A percentile compares a stretch with the other conserved stretches of the same genome.
Conservation (phyloP, 1,140 invertebrate genomes). For the Phocides pigmalion region DNA sequence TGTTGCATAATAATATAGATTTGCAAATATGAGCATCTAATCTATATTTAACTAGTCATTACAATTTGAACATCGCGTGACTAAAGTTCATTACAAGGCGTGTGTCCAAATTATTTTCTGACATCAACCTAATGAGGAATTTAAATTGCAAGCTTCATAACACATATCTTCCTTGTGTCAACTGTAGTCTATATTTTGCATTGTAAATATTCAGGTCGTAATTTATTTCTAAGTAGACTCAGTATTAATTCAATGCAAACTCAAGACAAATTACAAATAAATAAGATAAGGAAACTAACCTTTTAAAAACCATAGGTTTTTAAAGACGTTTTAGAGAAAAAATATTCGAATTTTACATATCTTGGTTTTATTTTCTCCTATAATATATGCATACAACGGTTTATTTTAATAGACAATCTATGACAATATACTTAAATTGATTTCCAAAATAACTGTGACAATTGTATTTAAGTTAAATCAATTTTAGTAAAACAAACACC, state of each 20-base stretch:
- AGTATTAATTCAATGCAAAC: slow-evolving; percentile 16
- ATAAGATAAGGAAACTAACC: not conserved
- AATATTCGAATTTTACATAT: too few species aligned
- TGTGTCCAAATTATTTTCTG: slow-evolving; percentile 55
- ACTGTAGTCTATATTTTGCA: slow-evolving; percentile 21
- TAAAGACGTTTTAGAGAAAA: too few species aligned
- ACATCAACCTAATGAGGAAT: slow-evolving; percentile 47
- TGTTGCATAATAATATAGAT: slow-evolving; percentile 28
- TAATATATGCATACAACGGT: too few species aligned
- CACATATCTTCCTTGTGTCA: slow-evolving; percentile 29
- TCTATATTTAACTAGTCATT: slow-evolving; percentile 48
- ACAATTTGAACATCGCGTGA: slow-evolving; percentile 49
- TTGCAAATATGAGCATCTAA: slow-evolving; percentile 35
- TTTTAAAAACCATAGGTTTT: too few species aligned
- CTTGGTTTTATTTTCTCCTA: too few species aligned
- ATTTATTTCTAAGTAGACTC: slow-evolving; percentile 19
- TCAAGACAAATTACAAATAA: slow-evolving; percentile 14
- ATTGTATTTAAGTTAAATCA: too few species aligned
- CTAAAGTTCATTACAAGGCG: slow-evolving; percentile 50
- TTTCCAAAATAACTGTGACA: too few species aligned
- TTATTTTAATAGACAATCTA: too few species aligned
- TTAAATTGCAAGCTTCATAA: slow-evolving; percentile 42
- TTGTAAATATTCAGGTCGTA: slow-evolving; percentile 16
- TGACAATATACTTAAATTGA: too few species aligned
- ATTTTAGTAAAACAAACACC: too few species aligned